Percentiles rank a stretch among this genome's conserved stretches.
These are phyloP conservation scores for Erythrocebus patas DNA, from an alignment of 2,113 vertebrate species.

Conservation along the genomic window DNA sequence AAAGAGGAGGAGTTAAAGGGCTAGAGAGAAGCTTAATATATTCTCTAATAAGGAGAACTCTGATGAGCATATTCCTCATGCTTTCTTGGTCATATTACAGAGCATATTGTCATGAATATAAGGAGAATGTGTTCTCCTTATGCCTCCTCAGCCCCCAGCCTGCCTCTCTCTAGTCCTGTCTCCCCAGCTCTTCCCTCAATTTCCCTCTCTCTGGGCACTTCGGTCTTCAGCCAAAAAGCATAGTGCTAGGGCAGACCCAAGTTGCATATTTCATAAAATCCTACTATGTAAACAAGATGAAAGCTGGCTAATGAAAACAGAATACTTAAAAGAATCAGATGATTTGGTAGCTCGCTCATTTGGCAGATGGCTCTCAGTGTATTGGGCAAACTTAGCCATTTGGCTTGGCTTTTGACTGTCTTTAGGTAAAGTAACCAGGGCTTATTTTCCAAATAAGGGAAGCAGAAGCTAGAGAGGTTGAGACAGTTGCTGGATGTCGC, in stretches of 20 bases:
- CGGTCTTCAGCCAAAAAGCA: neutral
- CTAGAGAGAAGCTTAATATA: neutral
- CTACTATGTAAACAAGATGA: neutral
- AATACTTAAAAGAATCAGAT: neutral
- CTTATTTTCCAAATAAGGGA: neutral
- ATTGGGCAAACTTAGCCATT: neutral
- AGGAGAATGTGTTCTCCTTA: too few relatives aligned
- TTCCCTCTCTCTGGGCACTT: neutral
- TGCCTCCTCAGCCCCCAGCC: too few relatives aligned
- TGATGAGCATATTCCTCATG: neutral
- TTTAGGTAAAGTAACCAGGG: neutral
- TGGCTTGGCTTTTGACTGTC: neutral
- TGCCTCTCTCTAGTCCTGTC: neutral
- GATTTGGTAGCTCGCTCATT: neutral
- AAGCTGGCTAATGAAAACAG: neutral
- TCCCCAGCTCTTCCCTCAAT: too few relatives aligned
- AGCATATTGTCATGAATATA: neutral
- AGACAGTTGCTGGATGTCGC: neutral
- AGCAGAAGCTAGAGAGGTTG: neutral
- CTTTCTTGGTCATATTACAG: neutral
- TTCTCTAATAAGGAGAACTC: slow-evolving; percentile 18
- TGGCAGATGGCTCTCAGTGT: accelerated
- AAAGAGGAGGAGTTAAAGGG: neutral
- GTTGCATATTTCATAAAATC: neutral
- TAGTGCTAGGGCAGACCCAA: neutral